Evolutionary conservation across 2,113 vertebrate genomes (phyloP).

Genomic region (Centropristis striata): DNA sequence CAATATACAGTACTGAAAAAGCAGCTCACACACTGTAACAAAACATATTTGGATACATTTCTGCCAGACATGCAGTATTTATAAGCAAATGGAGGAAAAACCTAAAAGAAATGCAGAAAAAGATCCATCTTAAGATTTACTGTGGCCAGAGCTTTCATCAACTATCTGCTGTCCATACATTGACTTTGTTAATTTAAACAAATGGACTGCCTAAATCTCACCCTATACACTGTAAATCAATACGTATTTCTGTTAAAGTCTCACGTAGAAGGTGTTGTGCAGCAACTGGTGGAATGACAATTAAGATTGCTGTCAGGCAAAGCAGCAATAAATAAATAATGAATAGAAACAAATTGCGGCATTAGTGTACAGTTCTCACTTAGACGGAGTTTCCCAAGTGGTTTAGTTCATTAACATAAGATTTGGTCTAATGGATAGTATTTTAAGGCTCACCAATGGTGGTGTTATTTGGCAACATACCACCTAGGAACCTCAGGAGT

Average conservation of each 20-base stretch:
- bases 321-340: not conserved
- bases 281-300: not conserved
- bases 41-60: not conserved
- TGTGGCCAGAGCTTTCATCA: not conserved
- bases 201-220: not conserved
- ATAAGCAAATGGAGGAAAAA: not conserved
- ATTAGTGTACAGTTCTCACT: not conserved
- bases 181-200: constrained; percentile 2
- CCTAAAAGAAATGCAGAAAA: not conserved
- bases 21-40: not conserved
- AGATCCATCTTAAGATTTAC: too few species aligned
- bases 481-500: constrained; percentile 2
- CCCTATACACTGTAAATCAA: not conserved
- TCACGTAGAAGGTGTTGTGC: too few species aligned
- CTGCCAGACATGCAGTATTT: not conserved
- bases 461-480: constrained; percentile 1
- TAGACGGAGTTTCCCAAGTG: not conserved
- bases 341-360: not conserved
- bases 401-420: not conserved
- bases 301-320: not conserved
- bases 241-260: not conserved
- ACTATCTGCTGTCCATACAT: not conserved
- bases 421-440: not conserved
- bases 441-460: not conserved
- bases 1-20: not conserved